Percentiles rank a stretch among this genome's conserved stretches.
These are phyloP conservation scores for Nephila pilipes DNA, from an alignment of 1,140 invertebrate genomes.

Conservation along the genomic window DNA sequence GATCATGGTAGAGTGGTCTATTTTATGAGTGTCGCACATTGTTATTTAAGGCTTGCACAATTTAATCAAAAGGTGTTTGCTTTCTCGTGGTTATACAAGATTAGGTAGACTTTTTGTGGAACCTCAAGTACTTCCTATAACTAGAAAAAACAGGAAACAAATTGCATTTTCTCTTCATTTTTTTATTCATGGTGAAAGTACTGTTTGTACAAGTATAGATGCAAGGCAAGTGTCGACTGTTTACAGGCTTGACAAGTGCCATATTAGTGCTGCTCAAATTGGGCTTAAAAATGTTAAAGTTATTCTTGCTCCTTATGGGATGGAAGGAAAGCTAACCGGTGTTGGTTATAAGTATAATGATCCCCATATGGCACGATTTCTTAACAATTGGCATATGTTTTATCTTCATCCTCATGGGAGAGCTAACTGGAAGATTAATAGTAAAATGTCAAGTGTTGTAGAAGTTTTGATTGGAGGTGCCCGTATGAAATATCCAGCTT, in stretches of 20 bases:
- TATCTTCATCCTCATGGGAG: constrained; percentile 85
- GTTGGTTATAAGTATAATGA: constrained; percentile 87
- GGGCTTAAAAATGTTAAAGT: constrained; percentile 88
- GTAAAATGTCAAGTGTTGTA: constrained; percentile 50
- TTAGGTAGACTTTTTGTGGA: constrained; percentile 99
- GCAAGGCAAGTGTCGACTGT: constrained; percentile 96
- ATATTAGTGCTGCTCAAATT: constrained; percentile 88
- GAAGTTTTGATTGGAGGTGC: constrained; percentile 86
- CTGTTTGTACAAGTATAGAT: constrained; percentile 97
- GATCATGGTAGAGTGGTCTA: constrained; percentile 97
- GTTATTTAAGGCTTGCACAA: constrained; percentile 99
- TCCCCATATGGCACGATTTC: constrained; percentile 87
- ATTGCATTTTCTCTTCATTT: constrained; percentile 97
- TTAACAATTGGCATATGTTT: constrained; percentile 97
- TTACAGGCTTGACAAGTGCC: constrained; percentile 88
- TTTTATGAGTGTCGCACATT: constrained; percentile 98
- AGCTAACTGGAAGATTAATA: neutral
- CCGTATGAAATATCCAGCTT: constrained; percentile 95
- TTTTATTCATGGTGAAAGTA: constrained; percentile 98
- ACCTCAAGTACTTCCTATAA: constrained; percentile 82
- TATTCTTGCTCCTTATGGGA: constrained; percentile 96
- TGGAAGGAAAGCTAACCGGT: constrained; percentile 94
- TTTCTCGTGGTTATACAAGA: constrained; percentile 96
- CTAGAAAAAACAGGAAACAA: constrained; percentile 82
- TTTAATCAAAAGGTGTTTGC: constrained; percentile 97